Evolutionary conservation across 2,797 vertebrate species (phyloP), one percentile per base, ranked within the genome.

Genomic region (Philypnodon macrostomus): DNA sequence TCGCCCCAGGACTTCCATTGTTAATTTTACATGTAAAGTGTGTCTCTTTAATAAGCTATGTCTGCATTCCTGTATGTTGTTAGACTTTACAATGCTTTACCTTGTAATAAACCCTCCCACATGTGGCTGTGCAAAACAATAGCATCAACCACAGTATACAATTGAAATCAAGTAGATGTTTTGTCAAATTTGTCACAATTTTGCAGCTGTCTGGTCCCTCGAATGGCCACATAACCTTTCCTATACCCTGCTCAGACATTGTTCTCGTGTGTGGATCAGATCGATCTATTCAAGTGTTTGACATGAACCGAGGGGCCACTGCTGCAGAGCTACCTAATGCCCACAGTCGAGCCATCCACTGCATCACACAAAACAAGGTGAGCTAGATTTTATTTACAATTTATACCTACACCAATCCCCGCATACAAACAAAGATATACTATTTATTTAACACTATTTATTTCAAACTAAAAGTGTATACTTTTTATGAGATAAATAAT

Each of bases 291-390:
- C 92, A 95, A 66, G 77, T 93, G 13, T 93, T 95, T 69, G 93
- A 98, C 74, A 89, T 95, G 83, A 96, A 94, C 45, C 81, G 58
- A 11, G 90, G 88, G 35, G 36, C 68, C 31, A 89, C 92, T 12
- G 70, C 70, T 3, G 85, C 92, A 2, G 40, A 81, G 58, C 75
- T 93, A 47, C 77, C 73, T 0, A 91, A 94, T 61, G 89, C 76
- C 79, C 95, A 95, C 69, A 73, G 84, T 18, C 86, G 88, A 89
- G 75, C 91, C 3, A 35, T 88, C 49, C 90, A 95, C 74, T 93
- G 93, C 46, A 90, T 98, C 41, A 85, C 88, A 50, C 94, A 95
- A 67, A 97, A 95, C 67, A 92, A 92, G 81, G 95, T 96, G 73
- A 81, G 77, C 24, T 14, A 6, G 29, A 13, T n/a, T n/a, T n/a